These are phyloP conservation scores for Operophtera brumata DNA, from an alignment of 2,888 invertebrate genomes.

Conservation along the genomic window DNA sequence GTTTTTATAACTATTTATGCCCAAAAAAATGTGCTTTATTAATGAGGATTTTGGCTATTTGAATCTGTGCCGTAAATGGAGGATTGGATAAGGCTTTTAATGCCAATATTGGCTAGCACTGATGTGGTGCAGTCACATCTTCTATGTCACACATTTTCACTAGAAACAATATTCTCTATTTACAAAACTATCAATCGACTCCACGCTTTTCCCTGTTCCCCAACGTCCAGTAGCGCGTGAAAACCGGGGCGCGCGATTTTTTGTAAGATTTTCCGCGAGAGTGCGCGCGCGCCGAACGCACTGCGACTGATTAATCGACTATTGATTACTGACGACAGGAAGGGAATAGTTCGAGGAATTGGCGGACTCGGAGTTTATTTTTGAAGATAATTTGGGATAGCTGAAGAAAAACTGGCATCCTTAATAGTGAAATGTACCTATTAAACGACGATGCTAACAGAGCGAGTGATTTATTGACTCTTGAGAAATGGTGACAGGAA, in stretches of 20 bases:
- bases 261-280: constrained; percentile 78
- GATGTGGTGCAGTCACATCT: too few species aligned
- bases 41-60: too few species aligned
- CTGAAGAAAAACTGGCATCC: too few species aligned
- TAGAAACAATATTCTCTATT: neutral
- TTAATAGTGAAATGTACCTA: too few species aligned
- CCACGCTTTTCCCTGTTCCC: constrained; percentile 5
- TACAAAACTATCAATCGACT: constrained; percentile 1
- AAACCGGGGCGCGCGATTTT: constrained; percentile 62
- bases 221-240: constrained; percentile 62
- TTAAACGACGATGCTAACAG: too few species aligned
- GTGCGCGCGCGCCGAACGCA: constrained; percentile 64
- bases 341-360: constrained; percentile 39
- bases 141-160: too few species aligned
- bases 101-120: too few species aligned
- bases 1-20: too few species aligned
- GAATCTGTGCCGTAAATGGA: too few species aligned
- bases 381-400: neutral
- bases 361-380: constrained; percentile 23
- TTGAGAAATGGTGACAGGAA: constrained; percentile 66
- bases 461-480: constrained; percentile 77
- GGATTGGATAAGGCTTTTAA: too few species aligned
- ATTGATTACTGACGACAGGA: constrained; percentile 68
- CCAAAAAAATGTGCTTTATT: too few species aligned
- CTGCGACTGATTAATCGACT: constrained; percentile 77